A percentile compares a stretch with the other conserved stretches of the same genome.
Conservation (phyloP, 2,113 vertebrate genomes). For the Eptesicus fuscus region DNA sequence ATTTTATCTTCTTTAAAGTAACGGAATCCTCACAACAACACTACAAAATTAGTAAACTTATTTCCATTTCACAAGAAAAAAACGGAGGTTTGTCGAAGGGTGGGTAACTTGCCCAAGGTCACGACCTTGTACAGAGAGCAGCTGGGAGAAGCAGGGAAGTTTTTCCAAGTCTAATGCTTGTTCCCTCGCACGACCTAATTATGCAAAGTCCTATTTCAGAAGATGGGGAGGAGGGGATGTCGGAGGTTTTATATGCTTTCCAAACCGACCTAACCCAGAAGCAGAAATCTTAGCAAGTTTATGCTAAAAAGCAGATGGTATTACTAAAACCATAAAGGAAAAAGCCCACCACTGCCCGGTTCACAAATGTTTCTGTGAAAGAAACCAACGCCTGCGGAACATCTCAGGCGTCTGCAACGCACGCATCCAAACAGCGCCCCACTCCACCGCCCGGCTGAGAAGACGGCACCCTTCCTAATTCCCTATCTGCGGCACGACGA, state of each 20-base stretch:
- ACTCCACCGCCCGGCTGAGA: constrained; percentile 29
- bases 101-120: background rate
- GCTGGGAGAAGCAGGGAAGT: background rate
- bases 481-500: constrained; percentile 44
- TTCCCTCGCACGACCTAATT: background rate
- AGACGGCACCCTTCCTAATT: constrained; percentile 36
- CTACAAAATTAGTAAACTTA: background rate
- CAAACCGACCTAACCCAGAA: constrained; percentile 47
- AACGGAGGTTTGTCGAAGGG: background rate
- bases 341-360: background rate
- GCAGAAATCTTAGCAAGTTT: constrained; percentile 36
- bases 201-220: background rate
- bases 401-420: background rate
- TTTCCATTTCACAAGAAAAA: constrained; percentile 10
- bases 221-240: background rate
- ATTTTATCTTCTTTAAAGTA: background rate
- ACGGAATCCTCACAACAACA: constrained; percentile 12
- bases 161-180: background rate
- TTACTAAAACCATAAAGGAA: constrained; percentile 35
- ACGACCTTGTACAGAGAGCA: background rate
- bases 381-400: constrained; percentile 22
- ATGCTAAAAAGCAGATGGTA: background rate
- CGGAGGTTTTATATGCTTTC: constrained; percentile 9
- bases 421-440: constrained; percentile 4
- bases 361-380: constrained; percentile 51